Evolutionary conservation across 2,113 vertebrate species (phyloP).

Genomic region (Hyla sarda): DNA sequence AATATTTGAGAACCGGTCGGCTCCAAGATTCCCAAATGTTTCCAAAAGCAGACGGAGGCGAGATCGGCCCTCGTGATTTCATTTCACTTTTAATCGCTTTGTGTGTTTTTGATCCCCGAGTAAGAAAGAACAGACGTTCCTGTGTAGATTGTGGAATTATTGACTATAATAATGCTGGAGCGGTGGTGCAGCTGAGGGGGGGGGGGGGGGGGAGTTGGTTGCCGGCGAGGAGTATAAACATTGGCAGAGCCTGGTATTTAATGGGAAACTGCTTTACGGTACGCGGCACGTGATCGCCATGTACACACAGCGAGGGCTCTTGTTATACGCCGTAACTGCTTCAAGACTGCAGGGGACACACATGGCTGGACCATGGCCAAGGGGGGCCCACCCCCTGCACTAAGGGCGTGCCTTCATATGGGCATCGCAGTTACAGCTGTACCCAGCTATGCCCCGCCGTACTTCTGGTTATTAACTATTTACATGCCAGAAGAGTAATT

Average conservation of each 20-base stretch:
- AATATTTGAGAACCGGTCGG: not conserved
- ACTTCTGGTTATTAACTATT: not conserved
- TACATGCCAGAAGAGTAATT: not conserved
- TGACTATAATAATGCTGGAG: constrained; percentile 14
- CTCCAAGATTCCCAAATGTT: constrained; percentile 22
- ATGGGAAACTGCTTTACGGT: constrained; percentile 35
- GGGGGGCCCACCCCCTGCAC: not conserved
- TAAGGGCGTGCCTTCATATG: not conserved
- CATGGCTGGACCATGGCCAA: not conserved
- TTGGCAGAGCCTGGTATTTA: not conserved
- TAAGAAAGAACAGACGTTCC: constrained; percentile 14
- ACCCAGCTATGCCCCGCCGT: not conserved
- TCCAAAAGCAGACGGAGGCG: constrained; percentile 7
- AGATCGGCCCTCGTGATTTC: constrained; percentile 5
- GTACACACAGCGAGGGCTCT: not conserved
- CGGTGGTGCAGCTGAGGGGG: not conserved
- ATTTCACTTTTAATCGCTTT: constrained; percentile 32
- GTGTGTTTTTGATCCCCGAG: constrained; percentile 6
- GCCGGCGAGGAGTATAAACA: constrained; percentile 34
- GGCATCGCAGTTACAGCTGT: not conserved
- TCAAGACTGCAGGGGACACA: not conserved
- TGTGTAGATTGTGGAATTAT: constrained; percentile 21
- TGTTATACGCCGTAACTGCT: not conserved
- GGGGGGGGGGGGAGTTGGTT: no score
- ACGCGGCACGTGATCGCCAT: not conserved